phyloP scores from a whole-genome alignment of 1,140 invertebrate genomes.

The Drosophila orena region DNA sequence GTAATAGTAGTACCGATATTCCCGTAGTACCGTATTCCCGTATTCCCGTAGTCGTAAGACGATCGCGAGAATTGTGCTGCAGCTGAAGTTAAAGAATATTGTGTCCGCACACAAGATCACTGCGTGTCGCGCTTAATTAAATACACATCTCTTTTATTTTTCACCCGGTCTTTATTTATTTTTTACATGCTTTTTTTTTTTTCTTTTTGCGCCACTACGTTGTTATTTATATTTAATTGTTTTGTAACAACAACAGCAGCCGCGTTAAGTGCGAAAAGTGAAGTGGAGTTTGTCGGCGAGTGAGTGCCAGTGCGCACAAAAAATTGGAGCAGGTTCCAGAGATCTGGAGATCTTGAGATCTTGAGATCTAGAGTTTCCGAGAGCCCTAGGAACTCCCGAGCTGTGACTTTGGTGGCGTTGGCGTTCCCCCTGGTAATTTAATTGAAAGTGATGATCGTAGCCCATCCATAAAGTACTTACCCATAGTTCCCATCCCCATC shows the following conservation, averaged over 20 bases:
- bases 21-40: slow-evolving; percentile 11
- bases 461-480: not conserved
- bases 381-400: not conserved
- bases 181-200: slow-evolving; percentile 1
- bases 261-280: slow-evolving; percentile 58
- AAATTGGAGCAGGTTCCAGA: slow-evolving; percentile 42
- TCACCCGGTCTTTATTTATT: slow-evolving; percentile 5
- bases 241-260: slow-evolving; percentile 36
- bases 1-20: not conserved
- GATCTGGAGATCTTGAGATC: slow-evolving; percentile 1
- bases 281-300: slow-evolving; percentile 48
- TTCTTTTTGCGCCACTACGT: slow-evolving; percentile 21
- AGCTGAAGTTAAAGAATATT: slow-evolving; percentile 7
- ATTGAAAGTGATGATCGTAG: slow-evolving; percentile 4
- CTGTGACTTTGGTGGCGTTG: slow-evolving; percentile 15
- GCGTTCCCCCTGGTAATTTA: slow-evolving; percentile 6
- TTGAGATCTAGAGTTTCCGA: not conserved
- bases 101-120: slow-evolving; percentile 39
- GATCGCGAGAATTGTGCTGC: slow-evolving; percentile 11
- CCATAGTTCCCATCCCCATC: slow-evolving; percentile 2
- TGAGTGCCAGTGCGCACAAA: slow-evolving; percentile 44
- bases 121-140: slow-evolving; percentile 60
- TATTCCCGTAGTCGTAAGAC: slow-evolving; percentile 9
- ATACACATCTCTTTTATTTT: slow-evolving; percentile 41
- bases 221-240: slow-evolving; percentile 69